These are phyloP conservation scores for Amblyopsis hoosieri DNA, from an alignment of 2,797 vertebrate genomes.

Conservation along the genomic window DNA sequence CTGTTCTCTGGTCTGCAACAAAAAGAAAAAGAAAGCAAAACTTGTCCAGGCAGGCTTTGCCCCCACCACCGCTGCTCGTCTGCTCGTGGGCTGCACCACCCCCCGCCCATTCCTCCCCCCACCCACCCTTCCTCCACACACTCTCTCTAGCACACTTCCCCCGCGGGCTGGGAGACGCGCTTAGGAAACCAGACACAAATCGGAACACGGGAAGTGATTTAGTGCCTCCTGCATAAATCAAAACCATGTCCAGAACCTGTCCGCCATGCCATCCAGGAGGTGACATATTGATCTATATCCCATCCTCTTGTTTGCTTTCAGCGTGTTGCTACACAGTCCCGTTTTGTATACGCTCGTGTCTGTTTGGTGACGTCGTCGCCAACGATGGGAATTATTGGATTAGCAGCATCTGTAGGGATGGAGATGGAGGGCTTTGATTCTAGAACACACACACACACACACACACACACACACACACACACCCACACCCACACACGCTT, in stretches of 20 bases:
- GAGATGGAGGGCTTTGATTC: background rate
- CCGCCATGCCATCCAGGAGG: constrained; percentile 63
- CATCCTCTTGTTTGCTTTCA: constrained; percentile 67
- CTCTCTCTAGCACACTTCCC: constrained; percentile 40
- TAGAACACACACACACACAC: background rate
- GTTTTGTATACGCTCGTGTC: constrained; percentile 31
- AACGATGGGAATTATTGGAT: constrained; percentile 20
- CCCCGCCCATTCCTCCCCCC: constrained; percentile 27
- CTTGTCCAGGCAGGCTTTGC: constrained; percentile 68
- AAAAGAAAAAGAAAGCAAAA: constrained; percentile 34
- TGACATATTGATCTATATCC: constrained; percentile 74
- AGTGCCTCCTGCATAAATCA: constrained; percentile 76
- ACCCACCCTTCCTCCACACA: constrained; percentile 24
- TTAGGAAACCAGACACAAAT: constrained; percentile 76
- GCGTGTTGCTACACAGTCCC: constrained; percentile 22
- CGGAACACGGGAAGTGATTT: constrained; percentile 78
- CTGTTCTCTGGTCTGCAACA: constrained; percentile 66
- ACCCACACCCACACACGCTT: constrained; percentile 1
- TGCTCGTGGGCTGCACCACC: constrained; percentile 51
- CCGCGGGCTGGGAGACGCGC: constrained; percentile 60
- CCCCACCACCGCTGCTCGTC: constrained; percentile 60
- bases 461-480: constrained; percentile 1
- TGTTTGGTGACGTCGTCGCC: constrained; percentile 27
- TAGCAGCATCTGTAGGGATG: constrained; percentile 12
- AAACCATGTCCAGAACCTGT: constrained; percentile 70